Base-by-base conservation (phyloP, 2,888 invertebrate species). In the Nyleta sp. region DNA sequence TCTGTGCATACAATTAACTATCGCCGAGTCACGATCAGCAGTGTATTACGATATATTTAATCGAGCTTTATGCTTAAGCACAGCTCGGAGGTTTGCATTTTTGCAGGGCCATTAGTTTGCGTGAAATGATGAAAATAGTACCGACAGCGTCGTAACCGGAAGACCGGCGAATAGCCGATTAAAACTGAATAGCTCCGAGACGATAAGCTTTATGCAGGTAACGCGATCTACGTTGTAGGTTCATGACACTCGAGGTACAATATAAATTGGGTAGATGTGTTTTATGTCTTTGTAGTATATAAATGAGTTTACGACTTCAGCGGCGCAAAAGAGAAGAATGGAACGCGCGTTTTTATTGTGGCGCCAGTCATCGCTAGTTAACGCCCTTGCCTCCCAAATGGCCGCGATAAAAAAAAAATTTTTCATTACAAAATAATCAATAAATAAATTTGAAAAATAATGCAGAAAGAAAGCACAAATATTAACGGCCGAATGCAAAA, bases 331-430 rank as follows among this genome's bases (percentile, higher is more conserved):
- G 64, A 50, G 59, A 72, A 79, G 82, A 80, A 83, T 79, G 81
- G 82, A 83, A 84, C 81, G 81, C 80, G 75, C 78, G 81, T 82
- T 84, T 83, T 84, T 84, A 84, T 81, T 81, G 78, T 71, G 83
- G 82, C 83, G 84, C 84, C 84, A 83, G 81, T 64, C 81, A 80
- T 79, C 75, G 76, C 72, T 80, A 80, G 80, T 83, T 84, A 84
- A 83, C 83, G 83, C 83, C 80, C n/a, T n/a, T n/a, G n/a, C n/a
- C n/a, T n/a, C n/a, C 81, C 74, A 68, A 74, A 57, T 74, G 64
- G 59, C 74, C 17, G 15, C 10, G 42, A 59, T 20, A 42, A 59
- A 68, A 46, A 40, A 40, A 20, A 50, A 7, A 46, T 33, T 20
- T 40, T n/a, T n/a, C n/a, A n/a, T n/a, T n/a, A n/a, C n/a, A n/a